phyloP scores from a whole-genome alignment of 2,113 vertebrate species.

The Toxostoma redivivum region DNA sequence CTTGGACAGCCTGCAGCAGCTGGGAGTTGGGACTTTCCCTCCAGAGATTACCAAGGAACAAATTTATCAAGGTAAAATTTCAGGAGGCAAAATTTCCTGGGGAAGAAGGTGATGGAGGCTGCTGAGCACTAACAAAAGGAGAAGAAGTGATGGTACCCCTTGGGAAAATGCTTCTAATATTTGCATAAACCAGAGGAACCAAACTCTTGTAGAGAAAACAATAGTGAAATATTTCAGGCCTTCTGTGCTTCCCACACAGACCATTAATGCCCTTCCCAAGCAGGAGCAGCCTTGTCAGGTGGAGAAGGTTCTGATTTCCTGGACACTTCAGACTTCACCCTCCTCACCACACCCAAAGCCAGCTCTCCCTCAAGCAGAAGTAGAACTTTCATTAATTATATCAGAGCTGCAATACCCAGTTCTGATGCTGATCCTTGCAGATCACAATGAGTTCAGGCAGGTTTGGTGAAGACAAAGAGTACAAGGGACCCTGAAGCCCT shows the following conservation, averaged over 20 bases:
- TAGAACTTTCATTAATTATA: neutral
- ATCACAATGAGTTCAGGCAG: rapidly evolving
- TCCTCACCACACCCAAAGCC: neutral
- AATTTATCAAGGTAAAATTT: neutral
- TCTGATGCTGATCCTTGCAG: neutral
- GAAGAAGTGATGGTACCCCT: neutral
- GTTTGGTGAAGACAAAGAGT: neutral
- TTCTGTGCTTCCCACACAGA: rapidly evolving
- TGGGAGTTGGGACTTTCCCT: neutral
- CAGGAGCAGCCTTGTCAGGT: neutral
- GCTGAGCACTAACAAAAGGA: neutral
- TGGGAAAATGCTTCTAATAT: neutral
- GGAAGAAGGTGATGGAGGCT: neutral
- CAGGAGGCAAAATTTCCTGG: neutral
- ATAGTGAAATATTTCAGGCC: neutral
- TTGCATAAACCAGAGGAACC: neutral
- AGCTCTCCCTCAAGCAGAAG: neutral
- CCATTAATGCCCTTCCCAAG: neutral
- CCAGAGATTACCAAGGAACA: neutral
- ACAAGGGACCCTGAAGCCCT: neutral
- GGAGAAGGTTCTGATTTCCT: neutral
- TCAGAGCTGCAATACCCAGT: neutral
- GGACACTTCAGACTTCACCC: neutral
- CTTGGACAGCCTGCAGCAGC: neutral
- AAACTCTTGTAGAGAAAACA: neutral